Percentiles rank a stretch among this genome's conserved stretches.
Conservation (phyloP, 2,888 invertebrate genomes). For the Oeneis ivallda region DNA sequence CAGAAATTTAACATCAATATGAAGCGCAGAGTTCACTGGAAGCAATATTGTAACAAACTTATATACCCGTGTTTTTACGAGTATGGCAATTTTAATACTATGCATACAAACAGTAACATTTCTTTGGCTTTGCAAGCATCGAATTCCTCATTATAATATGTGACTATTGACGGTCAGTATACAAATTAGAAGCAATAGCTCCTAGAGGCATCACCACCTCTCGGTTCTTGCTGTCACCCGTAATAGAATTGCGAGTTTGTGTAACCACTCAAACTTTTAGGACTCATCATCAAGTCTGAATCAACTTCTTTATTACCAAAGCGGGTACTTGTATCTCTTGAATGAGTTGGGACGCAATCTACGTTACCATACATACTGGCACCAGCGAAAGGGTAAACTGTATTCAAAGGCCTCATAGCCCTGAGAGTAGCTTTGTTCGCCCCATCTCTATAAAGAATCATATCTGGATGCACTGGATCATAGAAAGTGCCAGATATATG, state of each 20-base stretch:
- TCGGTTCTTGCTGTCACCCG: conserved; percentile 64
- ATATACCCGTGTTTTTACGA: not conserved
- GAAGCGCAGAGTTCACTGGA: not conserved
- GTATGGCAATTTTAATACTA: not conserved
- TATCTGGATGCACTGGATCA: conserved; percentile 73
- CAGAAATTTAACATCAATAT: not conserved
- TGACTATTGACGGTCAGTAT: not conserved
- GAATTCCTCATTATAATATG: not conserved
- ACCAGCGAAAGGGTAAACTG: conserved; percentile 69
- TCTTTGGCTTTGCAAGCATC: conserved; percentile 9
- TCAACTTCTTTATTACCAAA: conserved; percentile 56
- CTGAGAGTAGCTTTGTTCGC: conserved; percentile 66
- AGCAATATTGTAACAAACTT: too few relatives aligned
- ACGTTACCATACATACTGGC: conserved; percentile 73
- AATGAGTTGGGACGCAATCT: conserved; percentile 62
- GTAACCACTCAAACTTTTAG: conserved; percentile 69
- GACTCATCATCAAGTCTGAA: conserved; percentile 64
- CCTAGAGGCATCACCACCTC: conserved; percentile 53
- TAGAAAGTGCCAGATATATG: conserved; percentile 76
- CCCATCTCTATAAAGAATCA: conserved; percentile 71
- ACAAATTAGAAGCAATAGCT: conserved; percentile 60
- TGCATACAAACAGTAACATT: not conserved
- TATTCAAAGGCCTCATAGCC: conserved; percentile 73
- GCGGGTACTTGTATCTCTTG: conserved; percentile 51
- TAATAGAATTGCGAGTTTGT: conserved; percentile 69